Conservation (phyloP, 2,113 vertebrate species). For the Coturnix japonica region DNA sequence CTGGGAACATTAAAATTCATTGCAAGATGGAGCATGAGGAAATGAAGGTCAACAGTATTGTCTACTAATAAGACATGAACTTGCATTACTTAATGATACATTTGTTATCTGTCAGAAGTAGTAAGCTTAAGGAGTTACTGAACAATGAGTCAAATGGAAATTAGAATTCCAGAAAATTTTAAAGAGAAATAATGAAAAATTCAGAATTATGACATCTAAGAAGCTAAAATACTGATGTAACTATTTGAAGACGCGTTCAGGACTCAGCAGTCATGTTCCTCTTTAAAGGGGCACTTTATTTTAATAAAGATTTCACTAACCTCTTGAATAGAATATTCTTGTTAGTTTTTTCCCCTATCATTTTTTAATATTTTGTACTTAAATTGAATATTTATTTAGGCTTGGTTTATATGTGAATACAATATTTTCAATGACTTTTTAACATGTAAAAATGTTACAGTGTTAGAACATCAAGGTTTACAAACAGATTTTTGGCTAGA, state of each 20-base stretch:
- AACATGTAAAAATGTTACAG: neutral
- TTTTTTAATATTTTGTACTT: neutral
- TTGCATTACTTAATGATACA: constrained; percentile 64
- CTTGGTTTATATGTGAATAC: neutral
- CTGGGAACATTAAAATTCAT: constrained; percentile 20
- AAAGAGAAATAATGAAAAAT: neutral
- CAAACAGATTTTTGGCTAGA: neutral
- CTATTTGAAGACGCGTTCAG: neutral
- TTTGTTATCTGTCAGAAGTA: constrained; percentile 54
- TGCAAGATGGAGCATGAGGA: neutral
- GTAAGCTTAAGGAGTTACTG: constrained; percentile 30
- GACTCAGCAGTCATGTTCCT: neutral
- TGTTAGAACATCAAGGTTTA: neutral
- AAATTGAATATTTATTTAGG: neutral
- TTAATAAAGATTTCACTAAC: neutral
- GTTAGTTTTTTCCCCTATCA: neutral
- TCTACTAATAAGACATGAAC: constrained; percentile 63
- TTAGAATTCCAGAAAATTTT: constrained; percentile 17
- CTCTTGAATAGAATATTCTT: neutral
- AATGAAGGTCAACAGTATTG: constrained; percentile 65
- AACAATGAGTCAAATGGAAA: constrained; percentile 42
- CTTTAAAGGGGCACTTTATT: neutral
- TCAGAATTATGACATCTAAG: neutral
- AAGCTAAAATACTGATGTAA: neutral
- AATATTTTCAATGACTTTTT: neutral